phyloP scores from a whole-genome alignment of 2,888 invertebrate genomes.

The Branchellion lobata region DNA sequence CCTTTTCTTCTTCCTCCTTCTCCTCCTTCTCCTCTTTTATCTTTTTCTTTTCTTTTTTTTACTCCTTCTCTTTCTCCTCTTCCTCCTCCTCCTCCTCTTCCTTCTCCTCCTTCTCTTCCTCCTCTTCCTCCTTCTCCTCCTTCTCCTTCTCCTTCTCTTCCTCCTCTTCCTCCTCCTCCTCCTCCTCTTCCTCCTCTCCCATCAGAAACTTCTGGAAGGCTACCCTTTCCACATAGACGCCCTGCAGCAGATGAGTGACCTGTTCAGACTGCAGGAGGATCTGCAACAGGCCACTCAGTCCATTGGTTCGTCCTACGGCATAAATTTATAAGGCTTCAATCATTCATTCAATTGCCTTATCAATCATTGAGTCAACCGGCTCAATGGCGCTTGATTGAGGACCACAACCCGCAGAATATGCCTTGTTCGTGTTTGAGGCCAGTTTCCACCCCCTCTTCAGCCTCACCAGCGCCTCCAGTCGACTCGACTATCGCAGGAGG shows the following conservation, averaged over 20 bases:
- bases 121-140: background rate
- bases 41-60: too few species aligned
- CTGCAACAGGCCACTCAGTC: conserved; percentile 76
- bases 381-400: too few species aligned
- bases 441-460: conserved; percentile 79
- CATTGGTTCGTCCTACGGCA: conserved; percentile 63
- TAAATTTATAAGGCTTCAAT: too few species aligned
- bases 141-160: background rate
- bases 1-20: too few species aligned
- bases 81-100: too few species aligned
- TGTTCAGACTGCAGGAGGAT: conserved; percentile 77
- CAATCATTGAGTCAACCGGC: background rate
- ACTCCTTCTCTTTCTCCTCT: too few species aligned
- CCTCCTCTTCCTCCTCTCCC: background rate
- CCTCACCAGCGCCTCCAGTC: conserved; percentile 72
- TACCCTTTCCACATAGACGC: conserved; percentile 80
- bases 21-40: too few species aligned
- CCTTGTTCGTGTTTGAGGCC: conserved; percentile 75
- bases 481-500: conserved; percentile 70
- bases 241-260: conserved; percentile 76
- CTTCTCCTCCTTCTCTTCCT: background rate
- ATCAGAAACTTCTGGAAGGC: conserved; percentile 70
- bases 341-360: background rate
- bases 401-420: conserved; percentile 70
- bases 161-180: background rate